Conservation (phyloP, 2,888 invertebrate species). For the Phorcus lineatus region DNA sequence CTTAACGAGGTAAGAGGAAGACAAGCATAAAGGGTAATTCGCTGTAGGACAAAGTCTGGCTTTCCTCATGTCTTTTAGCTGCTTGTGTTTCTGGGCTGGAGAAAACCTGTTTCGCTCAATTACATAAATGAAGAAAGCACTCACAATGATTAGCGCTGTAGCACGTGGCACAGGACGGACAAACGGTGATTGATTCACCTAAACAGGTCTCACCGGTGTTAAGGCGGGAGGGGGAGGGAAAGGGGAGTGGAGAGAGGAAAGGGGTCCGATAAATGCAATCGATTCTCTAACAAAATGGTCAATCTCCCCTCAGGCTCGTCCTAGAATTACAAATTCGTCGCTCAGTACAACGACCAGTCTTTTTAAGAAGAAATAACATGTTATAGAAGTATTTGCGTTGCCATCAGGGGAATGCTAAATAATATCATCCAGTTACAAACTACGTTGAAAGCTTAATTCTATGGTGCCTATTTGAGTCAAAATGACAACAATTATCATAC, state of each 20-base stretch:
- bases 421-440: too few relatives aligned
- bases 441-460: too few relatives aligned
- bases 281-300: constrained; percentile 1
- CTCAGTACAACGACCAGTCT: too few relatives aligned
- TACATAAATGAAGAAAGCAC: constrained; percentile 15
- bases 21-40: neutral
- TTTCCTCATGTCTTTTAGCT: constrained; percentile 1
- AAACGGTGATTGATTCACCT: neutral
- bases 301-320: neutral
- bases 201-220: neutral
- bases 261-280: neutral
- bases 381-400: too few relatives aligned
- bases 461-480: too few relatives aligned
- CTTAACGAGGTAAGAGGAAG: neutral
- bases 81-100: constrained; percentile 1
- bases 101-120: constrained; percentile 1
- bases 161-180: neutral
- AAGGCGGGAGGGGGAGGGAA: neutral
- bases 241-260: neutral
- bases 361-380: too few relatives aligned
- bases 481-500: too few relatives aligned
- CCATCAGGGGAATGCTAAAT: too few relatives aligned
- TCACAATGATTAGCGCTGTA: neutral
- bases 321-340: too few relatives aligned
- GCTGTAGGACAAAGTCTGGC: neutral